Evolutionary conservation across 2,113 vertebrate species (phyloP).

Genomic region (Aviceda subcristata): DNA sequence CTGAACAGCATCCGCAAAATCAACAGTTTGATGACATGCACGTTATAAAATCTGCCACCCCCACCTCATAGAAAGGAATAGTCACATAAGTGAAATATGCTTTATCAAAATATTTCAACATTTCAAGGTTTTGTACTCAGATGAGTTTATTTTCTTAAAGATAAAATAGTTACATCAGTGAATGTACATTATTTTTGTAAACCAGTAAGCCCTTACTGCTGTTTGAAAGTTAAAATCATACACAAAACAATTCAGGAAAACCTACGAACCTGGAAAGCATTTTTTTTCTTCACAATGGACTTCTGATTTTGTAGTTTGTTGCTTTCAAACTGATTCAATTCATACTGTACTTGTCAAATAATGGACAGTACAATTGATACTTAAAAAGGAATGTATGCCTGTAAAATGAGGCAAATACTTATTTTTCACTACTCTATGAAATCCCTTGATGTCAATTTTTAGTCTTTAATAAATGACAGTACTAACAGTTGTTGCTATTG

Average conservation of each 20-base stretch:
- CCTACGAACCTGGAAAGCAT: neutral
- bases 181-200: slow-evolving; percentile 35
- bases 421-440: slow-evolving; percentile 6
- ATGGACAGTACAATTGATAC: neutral
- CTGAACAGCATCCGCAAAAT: neutral
- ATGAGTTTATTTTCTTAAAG: slow-evolving; percentile 66
- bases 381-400: neutral
- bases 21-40: neutral
- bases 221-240: slow-evolving; percentile 40
- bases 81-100: neutral
- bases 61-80: neutral
- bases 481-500: neutral
- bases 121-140: slow-evolving; percentile 7
- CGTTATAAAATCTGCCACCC: neutral
- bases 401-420: neutral
- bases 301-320: neutral
- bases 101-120: neutral
- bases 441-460: neutral
- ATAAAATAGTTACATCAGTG: slow-evolving; percentile 35
- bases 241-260: neutral
- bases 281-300: neutral
- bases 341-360: slow-evolving; percentile 18
- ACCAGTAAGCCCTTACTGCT: slow-evolving; percentile 62
- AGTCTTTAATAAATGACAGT: neutral
- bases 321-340: slow-evolving; percentile 54